A percentile compares a stretch with the other conserved stretches of the same genome.
These are phyloP conservation scores for Sturmia bella DNA, from an alignment of 2,888 invertebrate genomes.

Conservation along the genomic window DNA sequence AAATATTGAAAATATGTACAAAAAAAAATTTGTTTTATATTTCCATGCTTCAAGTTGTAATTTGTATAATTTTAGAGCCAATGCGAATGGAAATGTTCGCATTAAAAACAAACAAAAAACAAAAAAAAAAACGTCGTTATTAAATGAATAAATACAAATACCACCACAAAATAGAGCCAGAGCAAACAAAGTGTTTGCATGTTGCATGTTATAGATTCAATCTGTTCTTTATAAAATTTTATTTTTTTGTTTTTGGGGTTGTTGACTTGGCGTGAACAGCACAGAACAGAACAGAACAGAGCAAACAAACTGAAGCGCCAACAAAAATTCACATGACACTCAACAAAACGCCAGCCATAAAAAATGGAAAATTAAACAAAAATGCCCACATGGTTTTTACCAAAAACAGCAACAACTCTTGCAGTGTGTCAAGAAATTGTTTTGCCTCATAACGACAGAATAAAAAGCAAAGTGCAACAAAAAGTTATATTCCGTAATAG, in stretches of 20 bases:
- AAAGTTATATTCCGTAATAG: not conserved
- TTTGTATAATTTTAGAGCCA: conserved; percentile 59
- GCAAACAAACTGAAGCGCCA: conserved; percentile 46
- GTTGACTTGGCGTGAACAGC: conserved; percentile 59
- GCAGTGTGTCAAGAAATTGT: conserved; percentile 24
- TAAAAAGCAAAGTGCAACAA: not conserved
- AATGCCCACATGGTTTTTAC: conserved; percentile 17
- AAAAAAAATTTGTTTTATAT: conserved; percentile 23
- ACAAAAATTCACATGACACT: conserved; percentile 30
- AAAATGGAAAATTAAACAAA: not conserved
- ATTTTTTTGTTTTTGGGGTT: conserved; percentile 53
- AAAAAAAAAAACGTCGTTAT: conserved; percentile 43
- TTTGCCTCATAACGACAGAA: not conserved
- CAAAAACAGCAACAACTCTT: too few relatives aligned
- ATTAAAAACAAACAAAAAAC: conserved; percentile 9
- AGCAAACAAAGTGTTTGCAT: conserved; percentile 37
- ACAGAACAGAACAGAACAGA: conserved; percentile 28
- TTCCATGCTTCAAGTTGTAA: conserved; percentile 53
- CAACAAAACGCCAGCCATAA: conserved; percentile 6
- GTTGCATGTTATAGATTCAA: conserved; percentile 63
- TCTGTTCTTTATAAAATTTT: conserved; percentile 55
- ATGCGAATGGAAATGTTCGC: conserved; percentile 47
- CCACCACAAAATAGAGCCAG: conserved; percentile 49
- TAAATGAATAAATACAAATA: conserved; percentile 58
- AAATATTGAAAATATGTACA: conserved; percentile 12